Evolutionary conservation across 2,888 invertebrate species (phyloP).

Genomic region (Cremastinae sp.): DNA sequence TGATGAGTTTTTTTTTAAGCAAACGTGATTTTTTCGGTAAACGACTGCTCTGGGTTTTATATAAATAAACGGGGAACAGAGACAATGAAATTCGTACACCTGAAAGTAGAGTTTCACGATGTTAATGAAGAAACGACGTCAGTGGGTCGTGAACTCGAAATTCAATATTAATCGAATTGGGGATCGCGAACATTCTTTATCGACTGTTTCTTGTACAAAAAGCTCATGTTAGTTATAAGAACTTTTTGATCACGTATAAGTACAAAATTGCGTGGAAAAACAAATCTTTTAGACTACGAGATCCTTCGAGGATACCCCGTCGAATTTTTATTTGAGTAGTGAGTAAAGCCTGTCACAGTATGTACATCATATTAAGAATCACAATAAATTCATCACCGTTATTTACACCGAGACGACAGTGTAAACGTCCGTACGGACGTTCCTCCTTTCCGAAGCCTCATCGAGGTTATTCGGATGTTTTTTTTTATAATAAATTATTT

Average conservation of each 20-base stretch:
- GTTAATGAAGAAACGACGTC: not conserved
- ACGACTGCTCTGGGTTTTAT: no score
- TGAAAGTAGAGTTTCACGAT: no score
- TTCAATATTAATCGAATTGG: conserved; percentile 40
- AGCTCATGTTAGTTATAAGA: not conserved
- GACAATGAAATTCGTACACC: not conserved
- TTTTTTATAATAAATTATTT: conserved; percentile 27
- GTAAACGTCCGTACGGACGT: not conserved
- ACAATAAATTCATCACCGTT: conserved; percentile 20
- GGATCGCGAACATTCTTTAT: not conserved
- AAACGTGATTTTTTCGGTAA: no score
- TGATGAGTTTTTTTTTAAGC: no score
- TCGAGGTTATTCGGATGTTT: conserved; percentile 1
- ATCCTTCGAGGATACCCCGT: conserved; percentile 27
- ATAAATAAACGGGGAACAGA: no score
- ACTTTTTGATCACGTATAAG: not conserved
- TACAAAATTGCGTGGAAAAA: no score
- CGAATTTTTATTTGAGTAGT: conserved; percentile 44
- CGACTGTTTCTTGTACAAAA: not conserved
- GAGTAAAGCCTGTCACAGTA: conserved; percentile 45
- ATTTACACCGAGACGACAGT: conserved; percentile 26
- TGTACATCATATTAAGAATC: conserved; percentile 40
- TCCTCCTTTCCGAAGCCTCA: not conserved
- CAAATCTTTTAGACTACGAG: not conserved
- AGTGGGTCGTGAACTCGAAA: conserved; percentile 36